Evolutionary conservation across 2,888 invertebrate genomes (phyloP).

Genomic region (Rotaria sp.): DNA sequence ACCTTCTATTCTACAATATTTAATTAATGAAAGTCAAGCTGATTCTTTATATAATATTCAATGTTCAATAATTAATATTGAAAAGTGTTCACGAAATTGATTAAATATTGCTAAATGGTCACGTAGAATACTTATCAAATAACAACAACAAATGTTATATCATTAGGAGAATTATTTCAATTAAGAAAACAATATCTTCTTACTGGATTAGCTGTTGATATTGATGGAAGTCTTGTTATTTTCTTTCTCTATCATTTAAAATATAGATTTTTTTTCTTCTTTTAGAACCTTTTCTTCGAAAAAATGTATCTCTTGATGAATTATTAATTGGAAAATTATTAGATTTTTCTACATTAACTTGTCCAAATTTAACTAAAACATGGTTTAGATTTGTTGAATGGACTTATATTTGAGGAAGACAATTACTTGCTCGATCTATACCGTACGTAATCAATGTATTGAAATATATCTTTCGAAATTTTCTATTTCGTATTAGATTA

Average conservation of each 20-base stretch:
- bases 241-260: neutral
- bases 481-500: neutral
- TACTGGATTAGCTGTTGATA: neutral
- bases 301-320: conserved; percentile 1
- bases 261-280: neutral
- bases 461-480: no score
- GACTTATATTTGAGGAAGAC: conserved; percentile 80
- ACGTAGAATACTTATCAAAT: neutral
- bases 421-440: neutral
- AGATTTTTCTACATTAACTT: conserved; percentile 56
- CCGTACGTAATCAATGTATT: neutral
- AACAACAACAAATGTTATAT: neutral
- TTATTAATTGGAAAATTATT: conserved; percentile 68
- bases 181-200: conserved; percentile 18
- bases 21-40: neutral
- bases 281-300: neutral
- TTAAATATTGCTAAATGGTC: neutral
- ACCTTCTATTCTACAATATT: neutral
- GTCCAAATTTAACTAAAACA: conserved; percentile 72
- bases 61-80: neutral
- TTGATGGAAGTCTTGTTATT: neutral
- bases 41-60: neutral
- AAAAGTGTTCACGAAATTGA: conserved; percentile 2
- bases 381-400: conserved; percentile 84
- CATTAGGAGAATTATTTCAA: neutral